Base-by-base conservation (phyloP, 2,888 invertebrate species). In the Eueremaeus valkanovi region DNA sequence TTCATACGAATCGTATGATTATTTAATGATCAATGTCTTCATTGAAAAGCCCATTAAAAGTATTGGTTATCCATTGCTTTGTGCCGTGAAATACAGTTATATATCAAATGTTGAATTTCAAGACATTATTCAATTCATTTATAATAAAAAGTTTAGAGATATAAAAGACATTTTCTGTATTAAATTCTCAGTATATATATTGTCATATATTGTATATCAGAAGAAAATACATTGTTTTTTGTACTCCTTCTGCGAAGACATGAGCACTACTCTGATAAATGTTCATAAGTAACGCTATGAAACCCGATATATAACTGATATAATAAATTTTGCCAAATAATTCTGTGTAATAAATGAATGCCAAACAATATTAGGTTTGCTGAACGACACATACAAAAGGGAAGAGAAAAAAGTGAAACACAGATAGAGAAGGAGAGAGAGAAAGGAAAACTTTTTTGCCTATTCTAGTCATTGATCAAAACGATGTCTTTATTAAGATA, bases 281-380 rank as follows among this genome's bases (percentile, higher is more conserved):
- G 61, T 18, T 33, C 16, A 31, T 6, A 29, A 61, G 29, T 61
- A 61, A 61, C 29, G 61, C 29, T 18, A 31, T 31, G 61, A 61
- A 61, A 8, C 29, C 24, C 61, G 61, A 61, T 61, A 61, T 61
- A 61, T 61, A 61, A 61, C 61, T 61, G 45, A 45, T 45, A 45
- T 45, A 45, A 13, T 11, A 61, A 5, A 61, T 61, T 61, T 61
- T 16, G 31, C 6, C 29, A 61, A 29, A 61, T 61, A 61, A 61
- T 61, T 61, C 61, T 31, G 31, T 61, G 61, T 61, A 61, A 61
- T 61, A 61, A 61, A 61, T 61, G 61, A 61, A 61, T 61, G 61
- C 24, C 9, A 61, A 61, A 61, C 61, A 61, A 31, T 61, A 61
- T 61, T 61, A 61, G 61, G 9, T 61, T 31, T 16, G 6, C 13